Base-by-base conservation (phyloP, 1,140 invertebrate species). In the Orchestia grillus region DNA sequence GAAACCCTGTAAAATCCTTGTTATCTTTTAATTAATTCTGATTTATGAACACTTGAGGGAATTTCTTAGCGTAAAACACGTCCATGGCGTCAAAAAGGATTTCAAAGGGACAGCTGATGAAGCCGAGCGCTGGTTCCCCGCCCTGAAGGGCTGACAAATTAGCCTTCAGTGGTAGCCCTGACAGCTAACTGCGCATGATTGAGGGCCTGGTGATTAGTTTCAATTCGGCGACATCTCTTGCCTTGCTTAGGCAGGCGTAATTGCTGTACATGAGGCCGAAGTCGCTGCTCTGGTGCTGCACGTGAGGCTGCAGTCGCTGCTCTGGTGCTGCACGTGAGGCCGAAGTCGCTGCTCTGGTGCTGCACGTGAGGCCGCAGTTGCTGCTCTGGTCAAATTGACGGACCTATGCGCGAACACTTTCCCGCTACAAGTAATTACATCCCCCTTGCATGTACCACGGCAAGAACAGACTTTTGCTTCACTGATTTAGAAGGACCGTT, bases 11-110 rank as follows among this genome's bases (percentile, higher is more conserved):
- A 40, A 47, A 47, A 94, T 47, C 92, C 43, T 44, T 45, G 40
- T 44, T n/a, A 94, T 94, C 92, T 94, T 94, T 94, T 94, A 94
- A 94, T 94, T 44, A 94, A 94, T 94, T 94, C 92, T 94, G 92
- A 94, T 94, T 94, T 94, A 94, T 94, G 41, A n/a, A 94, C 92
- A 94, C 41, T 40, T 44, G 92, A 47, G 88, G 88, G 43, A 90
- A 41, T 41, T 90, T 36, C 88, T 19, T 77, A 3, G 11, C 88
- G 43, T 90, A 16, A 44, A 90, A 90, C 88, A 42, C 43, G 43
- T 42, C 36, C 41, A 90, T 42, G 88, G n/a, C 62, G 62, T 90
- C 88, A 90, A 90, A 42, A 90, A 42, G 43, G 43, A 44, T 90
- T 42, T 90, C 6, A 42, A 43, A 36, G 11, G 11, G 1, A 36